Conservation (phyloP, 2,113 vertebrate species). For the Oriolus oriolus region DNA sequence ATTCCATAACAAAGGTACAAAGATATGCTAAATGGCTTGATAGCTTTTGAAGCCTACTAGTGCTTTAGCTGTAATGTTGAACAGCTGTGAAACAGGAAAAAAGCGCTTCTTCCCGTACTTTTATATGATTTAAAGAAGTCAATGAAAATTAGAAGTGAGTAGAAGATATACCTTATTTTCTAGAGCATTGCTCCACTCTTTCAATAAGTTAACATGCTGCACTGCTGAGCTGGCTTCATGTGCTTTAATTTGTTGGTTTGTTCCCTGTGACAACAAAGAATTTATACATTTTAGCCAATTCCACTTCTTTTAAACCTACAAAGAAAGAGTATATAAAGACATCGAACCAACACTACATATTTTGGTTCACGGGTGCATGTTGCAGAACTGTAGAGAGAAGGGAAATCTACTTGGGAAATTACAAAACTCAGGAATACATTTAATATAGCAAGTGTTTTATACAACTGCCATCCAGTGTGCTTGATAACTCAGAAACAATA, state of each 20-base stretch:
- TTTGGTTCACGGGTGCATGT: neutral
- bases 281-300: conserved; percentile 38
- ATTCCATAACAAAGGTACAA: neutral
- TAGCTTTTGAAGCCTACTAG: neutral
- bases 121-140: conserved; percentile 5
- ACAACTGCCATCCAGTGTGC: conserved; percentile 12
- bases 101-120: neutral
- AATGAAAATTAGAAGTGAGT: conserved; percentile 29
- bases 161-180: conserved; percentile 86
- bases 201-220: conserved; percentile 91
- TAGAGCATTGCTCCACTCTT: conserved; percentile 83
- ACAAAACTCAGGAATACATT: conserved; percentile 23
- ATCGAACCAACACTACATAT: conserved; percentile 24
- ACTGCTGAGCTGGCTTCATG: conserved; percentile 89
- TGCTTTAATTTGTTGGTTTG: conserved; percentile 91
- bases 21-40: neutral
- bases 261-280: conserved; percentile 80
- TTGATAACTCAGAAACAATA: conserved; percentile 14
- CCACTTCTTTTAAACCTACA: neutral
- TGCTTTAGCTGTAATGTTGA: neutral
- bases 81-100: neutral
- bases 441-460: conserved; percentile 4
- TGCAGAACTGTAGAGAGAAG: conserved; percentile 18
- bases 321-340: conserved; percentile 30
- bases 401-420: neutral